Evolutionary conservation across 2,113 vertebrate genomes (phyloP).

Genomic region (Laterallus jamaicensis): DNA sequence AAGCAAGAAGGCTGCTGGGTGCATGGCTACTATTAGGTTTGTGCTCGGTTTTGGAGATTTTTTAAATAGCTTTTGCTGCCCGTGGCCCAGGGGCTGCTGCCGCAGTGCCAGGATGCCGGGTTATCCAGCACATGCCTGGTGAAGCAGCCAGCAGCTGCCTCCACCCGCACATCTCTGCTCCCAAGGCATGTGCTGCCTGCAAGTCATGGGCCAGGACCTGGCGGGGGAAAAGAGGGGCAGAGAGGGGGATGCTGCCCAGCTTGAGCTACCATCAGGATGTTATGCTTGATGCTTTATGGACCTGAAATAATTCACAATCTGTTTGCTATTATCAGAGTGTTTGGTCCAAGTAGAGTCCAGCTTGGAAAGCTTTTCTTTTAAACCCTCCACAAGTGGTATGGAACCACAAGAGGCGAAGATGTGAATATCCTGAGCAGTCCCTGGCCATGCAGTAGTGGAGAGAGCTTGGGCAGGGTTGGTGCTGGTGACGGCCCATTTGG

Average conservation of each 20-base stretch:
- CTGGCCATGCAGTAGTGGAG: background rate
- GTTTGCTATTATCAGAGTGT: background rate
- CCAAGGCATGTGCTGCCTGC: background rate
- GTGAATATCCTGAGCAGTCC: fast-evolving
- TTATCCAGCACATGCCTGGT: fast-evolving
- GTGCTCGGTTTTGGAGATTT: background rate
- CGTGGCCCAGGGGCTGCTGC: background rate
- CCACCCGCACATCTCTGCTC: fast-evolving
- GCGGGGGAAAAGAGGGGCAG: no score
- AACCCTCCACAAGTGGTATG: fast-evolving
- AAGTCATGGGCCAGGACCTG: background rate
- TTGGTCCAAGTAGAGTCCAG: background rate
- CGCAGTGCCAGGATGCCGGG: fast-evolving
- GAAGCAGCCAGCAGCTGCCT: background rate
- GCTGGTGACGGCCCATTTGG: fast-evolving
- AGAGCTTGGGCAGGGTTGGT: background rate
- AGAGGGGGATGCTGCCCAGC: no score
- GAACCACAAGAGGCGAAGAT: background rate
- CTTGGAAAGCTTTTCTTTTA: background rate
- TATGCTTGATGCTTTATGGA: fast-evolving
- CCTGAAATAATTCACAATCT: background rate
- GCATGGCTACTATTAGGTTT: background rate
- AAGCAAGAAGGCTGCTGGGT: background rate
- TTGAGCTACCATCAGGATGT: background rate
- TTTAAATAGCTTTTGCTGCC: background rate